Percentiles rank a stretch among this genome's conserved stretches.
Evolutionary conservation across 2,797 vertebrate genomes (phyloP).

Genomic region (Bovichtus diacanthus): DNA sequence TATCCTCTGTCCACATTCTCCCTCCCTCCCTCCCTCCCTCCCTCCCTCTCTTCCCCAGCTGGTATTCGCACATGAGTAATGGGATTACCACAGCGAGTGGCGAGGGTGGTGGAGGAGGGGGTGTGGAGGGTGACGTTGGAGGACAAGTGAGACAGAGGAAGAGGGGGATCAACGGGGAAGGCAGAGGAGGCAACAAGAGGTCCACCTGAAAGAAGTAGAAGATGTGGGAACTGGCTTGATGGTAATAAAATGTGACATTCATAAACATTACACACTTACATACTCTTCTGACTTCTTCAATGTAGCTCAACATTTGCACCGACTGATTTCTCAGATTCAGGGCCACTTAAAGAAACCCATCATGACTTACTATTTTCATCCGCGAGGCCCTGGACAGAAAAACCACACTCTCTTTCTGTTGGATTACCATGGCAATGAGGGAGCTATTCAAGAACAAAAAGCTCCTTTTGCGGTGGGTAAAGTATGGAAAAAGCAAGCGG

Average conservation of each 20-base stretch:
- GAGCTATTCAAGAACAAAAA: slow-evolving; percentile 82
- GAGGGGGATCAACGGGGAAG: slow-evolving; percentile 58
- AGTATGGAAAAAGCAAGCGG: slow-evolving; percentile 76
- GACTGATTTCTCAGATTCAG: slow-evolving; percentile 57
- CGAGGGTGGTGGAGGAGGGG: slow-evolving; percentile 67
- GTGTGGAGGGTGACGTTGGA: slow-evolving; percentile 60
- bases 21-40: slow-evolving; percentile 42
- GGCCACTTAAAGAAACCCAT: slow-evolving; percentile 68
- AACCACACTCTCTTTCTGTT: slow-evolving; percentile 72
- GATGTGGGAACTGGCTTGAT: background rate
- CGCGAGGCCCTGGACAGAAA: slow-evolving; percentile 71
- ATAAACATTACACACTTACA: background rate
- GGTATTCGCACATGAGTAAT: slow-evolving; percentile 88
- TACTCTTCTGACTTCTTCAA: slow-evolving; percentile 19
- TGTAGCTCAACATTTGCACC: slow-evolving; percentile 28
- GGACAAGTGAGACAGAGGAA: slow-evolving; percentile 71
- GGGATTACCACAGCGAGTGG: slow-evolving; percentile 85
- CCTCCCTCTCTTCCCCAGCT: slow-evolving; percentile 76
- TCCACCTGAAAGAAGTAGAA: slow-evolving; percentile 45
- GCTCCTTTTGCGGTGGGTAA: slow-evolving; percentile 76
- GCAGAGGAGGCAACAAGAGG: slow-evolving; percentile 25
- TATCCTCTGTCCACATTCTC: slow-evolving; percentile 77
- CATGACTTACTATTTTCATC: slow-evolving; percentile 78
- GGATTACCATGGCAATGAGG: slow-evolving; percentile 84
- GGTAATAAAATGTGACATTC: slow-evolving; percentile 3